phyloP scores from a whole-genome alignment of 2,113 vertebrate species.

The Nyctereutes procyonoides region DNA sequence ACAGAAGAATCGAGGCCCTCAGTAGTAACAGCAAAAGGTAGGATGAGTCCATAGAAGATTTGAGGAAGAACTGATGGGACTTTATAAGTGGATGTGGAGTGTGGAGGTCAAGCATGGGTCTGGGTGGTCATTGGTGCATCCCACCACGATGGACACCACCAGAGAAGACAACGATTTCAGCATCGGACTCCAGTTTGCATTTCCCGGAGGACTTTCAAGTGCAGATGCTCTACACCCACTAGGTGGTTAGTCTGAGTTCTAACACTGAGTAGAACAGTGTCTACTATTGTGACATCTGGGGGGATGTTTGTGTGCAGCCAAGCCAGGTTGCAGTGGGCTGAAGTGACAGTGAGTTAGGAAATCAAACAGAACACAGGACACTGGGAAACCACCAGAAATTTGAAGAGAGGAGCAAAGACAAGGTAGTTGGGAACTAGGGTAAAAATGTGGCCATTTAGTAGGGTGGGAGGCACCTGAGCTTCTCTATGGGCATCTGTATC shows the following conservation, averaged over 20 bases:
- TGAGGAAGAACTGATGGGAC: not conserved
- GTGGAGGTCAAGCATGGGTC: not conserved
- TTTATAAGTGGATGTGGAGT: not conserved
- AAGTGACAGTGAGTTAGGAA: not conserved
- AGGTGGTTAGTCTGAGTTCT: rapidly evolving
- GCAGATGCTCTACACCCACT: not conserved
- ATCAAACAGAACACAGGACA: not conserved
- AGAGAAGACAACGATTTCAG: not conserved
- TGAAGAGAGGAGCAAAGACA: too few relatives aligned
- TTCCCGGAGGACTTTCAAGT: not conserved
- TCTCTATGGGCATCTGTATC: not conserved
- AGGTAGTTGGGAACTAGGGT: not conserved
- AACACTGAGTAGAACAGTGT: too few relatives aligned
- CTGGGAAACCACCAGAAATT: not conserved
- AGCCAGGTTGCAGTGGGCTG: not conserved
- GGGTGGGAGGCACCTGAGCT: not conserved
- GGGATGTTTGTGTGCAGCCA: not conserved
- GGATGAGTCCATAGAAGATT: not conserved
- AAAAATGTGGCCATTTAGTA: not conserved
- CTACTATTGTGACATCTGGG: not conserved
- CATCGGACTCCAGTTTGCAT: not conserved
- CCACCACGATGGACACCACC: rapidly evolving
- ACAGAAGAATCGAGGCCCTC: not conserved
- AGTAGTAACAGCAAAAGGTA: not conserved
- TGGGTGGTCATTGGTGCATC: rapidly evolving